A percentile compares a stretch with the other conserved stretches of the same genome.
These are phyloP conservation scores for Erinaceus europaeus DNA, from an alignment of 2,113 vertebrate species.

Conservation along the genomic window DNA sequence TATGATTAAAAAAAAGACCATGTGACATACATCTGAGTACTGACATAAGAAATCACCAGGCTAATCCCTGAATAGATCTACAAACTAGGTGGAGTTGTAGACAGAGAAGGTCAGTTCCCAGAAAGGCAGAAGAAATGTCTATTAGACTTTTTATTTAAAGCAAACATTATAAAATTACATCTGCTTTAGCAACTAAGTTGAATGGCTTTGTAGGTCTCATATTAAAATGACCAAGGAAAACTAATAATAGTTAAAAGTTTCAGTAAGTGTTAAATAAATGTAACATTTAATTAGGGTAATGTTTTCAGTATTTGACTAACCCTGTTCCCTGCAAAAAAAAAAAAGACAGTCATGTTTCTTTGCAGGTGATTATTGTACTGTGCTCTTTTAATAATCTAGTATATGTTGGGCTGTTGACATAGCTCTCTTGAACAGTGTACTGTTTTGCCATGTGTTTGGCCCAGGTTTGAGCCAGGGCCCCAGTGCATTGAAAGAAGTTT, in stretches of 20 bases:
- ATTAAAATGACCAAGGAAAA: slow-evolving; percentile 4
- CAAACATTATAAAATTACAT: not conserved
- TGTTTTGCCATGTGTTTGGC: not conserved
- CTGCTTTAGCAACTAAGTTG: not conserved
- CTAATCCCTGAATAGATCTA: slow-evolving; percentile 60
- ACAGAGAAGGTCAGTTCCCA: not conserved
- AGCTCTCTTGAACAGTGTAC: too few relatives aligned
- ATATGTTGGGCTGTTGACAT: too few relatives aligned
- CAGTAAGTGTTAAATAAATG: not conserved
- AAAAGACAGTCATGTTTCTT: not conserved
- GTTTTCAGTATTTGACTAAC: not conserved
- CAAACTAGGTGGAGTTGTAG: not conserved
- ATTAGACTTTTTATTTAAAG: not conserved
- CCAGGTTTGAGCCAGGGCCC: too few relatives aligned
- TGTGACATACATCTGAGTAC: slow-evolving; percentile 59
- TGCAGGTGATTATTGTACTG: not conserved
- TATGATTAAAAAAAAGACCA: not conserved
- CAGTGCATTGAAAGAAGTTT: too few relatives aligned
- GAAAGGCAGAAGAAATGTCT: not conserved
- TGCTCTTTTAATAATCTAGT: not conserved
- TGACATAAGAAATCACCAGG: slow-evolving; percentile 60
- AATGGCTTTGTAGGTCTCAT: slow-evolving; percentile 18
- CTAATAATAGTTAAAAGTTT: slow-evolving; percentile 6
- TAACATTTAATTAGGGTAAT: not conserved
- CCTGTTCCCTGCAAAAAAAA: not conserved